These are phyloP conservation scores for Seriola quinqueradiata DNA, from an alignment of 2,113 vertebrate genomes.

Conservation along the genomic window DNA sequence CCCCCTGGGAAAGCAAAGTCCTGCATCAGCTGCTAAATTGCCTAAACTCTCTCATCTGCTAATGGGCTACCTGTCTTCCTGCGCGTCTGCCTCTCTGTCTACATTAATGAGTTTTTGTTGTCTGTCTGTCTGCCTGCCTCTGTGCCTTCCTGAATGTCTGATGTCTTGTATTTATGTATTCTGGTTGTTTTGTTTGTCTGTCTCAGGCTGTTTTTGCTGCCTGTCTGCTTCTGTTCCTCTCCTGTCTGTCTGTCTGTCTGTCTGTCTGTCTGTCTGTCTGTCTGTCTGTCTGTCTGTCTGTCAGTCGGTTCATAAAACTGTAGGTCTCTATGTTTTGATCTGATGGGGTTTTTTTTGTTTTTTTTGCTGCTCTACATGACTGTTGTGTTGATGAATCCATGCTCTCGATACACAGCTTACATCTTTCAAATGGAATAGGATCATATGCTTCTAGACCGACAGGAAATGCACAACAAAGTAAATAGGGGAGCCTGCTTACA, in stretches of 20 bases:
- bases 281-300: too few species aligned
- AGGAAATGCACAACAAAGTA: neutral
- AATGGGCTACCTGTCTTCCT: conserved; percentile 73
- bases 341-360: neutral
- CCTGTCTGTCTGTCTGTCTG: neutral
- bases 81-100: conserved; percentile 55
- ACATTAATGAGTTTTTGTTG: conserved; percentile 64
- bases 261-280: conserved; percentile 9
- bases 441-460: neutral
- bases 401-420: neutral
- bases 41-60: conserved; percentile 72
- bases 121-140: conserved; percentile 49
- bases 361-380: neutral
- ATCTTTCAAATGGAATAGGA: neutral
- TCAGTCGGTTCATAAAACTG: conserved; percentile 6
- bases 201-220: conserved; percentile 10
- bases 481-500: too few species aligned
- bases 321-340: conserved; percentile 7
- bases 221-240: conserved; percentile 11
- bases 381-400: neutral
- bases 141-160: conserved; percentile 63
- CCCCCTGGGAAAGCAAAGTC: conserved; percentile 59
- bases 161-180: conserved; percentile 44
- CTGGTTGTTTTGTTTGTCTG: conserved; percentile 28
- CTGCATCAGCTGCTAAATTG: conserved; percentile 76